Conservation (phyloP, 2,797 vertebrate genomes). For the Oryzias sinensis region DNA sequence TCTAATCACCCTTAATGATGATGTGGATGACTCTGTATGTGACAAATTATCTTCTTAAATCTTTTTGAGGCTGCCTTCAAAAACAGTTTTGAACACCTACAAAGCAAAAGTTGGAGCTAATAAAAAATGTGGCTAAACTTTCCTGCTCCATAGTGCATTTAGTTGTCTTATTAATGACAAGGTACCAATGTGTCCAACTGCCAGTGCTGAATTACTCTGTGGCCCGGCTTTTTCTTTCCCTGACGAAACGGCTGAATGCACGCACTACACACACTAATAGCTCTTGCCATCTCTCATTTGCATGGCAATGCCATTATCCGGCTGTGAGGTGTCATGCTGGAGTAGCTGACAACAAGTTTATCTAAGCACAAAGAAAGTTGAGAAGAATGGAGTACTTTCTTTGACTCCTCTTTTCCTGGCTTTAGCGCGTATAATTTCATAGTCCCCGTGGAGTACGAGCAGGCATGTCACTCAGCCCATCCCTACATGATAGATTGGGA, state of each 20-base stretch:
- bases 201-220: slow-evolving; percentile 47
- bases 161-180: slow-evolving; percentile 47
- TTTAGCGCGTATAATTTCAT: slow-evolving; percentile 62
- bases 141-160: slow-evolving; percentile 42
- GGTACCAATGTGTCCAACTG: slow-evolving; percentile 46
- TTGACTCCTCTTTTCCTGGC: slow-evolving; percentile 58
- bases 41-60: slow-evolving; percentile 33
- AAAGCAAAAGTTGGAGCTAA: slow-evolving; percentile 22
- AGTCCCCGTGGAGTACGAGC: slow-evolving; percentile 51
- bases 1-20: slow-evolving; percentile 15
- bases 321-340: slow-evolving; percentile 77
- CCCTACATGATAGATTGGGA: slow-evolving; percentile 46
- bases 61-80: slow-evolving; percentile 27
- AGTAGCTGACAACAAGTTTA: slow-evolving; percentile 82
- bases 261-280: slow-evolving; percentile 46
- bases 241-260: slow-evolving; percentile 58
- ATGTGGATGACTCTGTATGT: slow-evolving; percentile 19
- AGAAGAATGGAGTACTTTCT: slow-evolving; percentile 71
- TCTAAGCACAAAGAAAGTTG: slow-evolving; percentile 78
- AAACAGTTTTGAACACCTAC: slow-evolving; percentile 31
- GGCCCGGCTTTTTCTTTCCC: slow-evolving; percentile 50
- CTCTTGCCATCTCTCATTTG: slow-evolving; percentile 75
- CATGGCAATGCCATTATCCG: slow-evolving; percentile 82
- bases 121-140: slow-evolving; percentile 36
- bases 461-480: slow-evolving; percentile 51